Conservation (phyloP, 2,888 invertebrate species). For the Apodemia mormo region DNA sequence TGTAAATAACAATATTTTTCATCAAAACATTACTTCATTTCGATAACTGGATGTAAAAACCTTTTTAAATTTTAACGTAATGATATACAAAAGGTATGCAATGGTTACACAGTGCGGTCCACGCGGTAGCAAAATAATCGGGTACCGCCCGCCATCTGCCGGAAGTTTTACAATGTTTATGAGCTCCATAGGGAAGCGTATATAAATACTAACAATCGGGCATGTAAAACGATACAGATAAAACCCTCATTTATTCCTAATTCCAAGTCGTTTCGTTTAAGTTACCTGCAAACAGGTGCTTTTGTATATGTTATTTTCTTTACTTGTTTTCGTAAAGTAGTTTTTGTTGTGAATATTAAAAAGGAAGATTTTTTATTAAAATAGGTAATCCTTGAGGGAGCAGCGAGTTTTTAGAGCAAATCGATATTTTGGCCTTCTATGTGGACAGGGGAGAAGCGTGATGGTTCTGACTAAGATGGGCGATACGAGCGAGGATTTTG, state of each 20-base stretch:
- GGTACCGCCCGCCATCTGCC: constrained; percentile 69
- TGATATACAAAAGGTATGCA: constrained; percentile 51
- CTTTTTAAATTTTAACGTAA: constrained; percentile 48
- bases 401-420: too few relatives aligned
- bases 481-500: too few relatives aligned
- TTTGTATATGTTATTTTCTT: constrained; percentile 9
- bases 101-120: constrained; percentile 48
- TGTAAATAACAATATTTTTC: too few relatives aligned
- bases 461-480: too few relatives aligned
- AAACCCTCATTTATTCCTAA: constrained; percentile 18
- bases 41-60: neutral
- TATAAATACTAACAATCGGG: constrained; percentile 72
- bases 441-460: too few relatives aligned
- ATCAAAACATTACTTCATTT: neutral
- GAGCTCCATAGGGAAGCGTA: constrained; percentile 72
- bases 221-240: constrained; percentile 59
- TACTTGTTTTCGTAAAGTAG: neutral
- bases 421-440: too few relatives aligned
- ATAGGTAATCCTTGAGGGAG: too few relatives aligned
- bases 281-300: constrained; percentile 11
- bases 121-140: constrained; percentile 57
- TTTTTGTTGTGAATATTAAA: neutral
- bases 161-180: constrained; percentile 80
- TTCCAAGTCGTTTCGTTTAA: constrained; percentile 10
- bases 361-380: too few relatives aligned